phyloP scores from a whole-genome alignment of 2,888 invertebrate genomes.

The Drosophila fulvimacula region DNA sequence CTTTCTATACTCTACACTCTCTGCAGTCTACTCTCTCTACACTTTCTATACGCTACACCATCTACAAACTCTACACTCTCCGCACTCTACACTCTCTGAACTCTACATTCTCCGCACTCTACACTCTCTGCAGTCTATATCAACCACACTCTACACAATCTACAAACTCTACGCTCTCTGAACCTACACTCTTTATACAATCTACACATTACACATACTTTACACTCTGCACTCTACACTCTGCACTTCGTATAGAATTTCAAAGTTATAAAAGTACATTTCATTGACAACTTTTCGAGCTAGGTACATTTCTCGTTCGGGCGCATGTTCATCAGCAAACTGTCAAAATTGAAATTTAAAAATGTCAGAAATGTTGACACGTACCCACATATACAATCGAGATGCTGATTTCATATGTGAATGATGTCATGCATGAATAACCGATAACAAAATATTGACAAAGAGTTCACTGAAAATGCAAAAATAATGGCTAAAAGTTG shows the following conservation, averaged over 20 bases:
- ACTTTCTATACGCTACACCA: too few relatives aligned
- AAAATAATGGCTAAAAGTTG: conserved; percentile 13
- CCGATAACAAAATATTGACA: conserved; percentile 70
- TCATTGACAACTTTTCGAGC: not conserved
- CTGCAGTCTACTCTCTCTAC: not conserved
- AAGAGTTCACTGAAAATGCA: conserved; percentile 50
- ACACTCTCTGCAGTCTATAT: too few relatives aligned
- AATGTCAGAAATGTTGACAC: conserved; percentile 78
- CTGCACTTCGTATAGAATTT: not conserved
- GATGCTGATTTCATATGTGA: conserved; percentile 58
- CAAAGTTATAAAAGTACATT: not conserved
- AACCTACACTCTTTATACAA: not conserved
- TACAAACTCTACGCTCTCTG: not conserved
- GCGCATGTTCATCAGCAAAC: conserved; percentile 50
- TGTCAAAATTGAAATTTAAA: conserved; percentile 80
- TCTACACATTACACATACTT: not conserved
- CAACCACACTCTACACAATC: too few relatives aligned
- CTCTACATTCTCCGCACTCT: not conserved
- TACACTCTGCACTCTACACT: not conserved
- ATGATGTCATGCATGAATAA: conserved; percentile 78
- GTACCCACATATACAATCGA: conserved; percentile 39
- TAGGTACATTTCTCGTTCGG: not conserved
- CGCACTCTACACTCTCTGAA: not conserved
- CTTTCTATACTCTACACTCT: not conserved
- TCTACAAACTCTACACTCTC: too few relatives aligned